Percentiles rank a stretch among this genome's conserved stretches.
Evolutionary conservation across 2,888 invertebrate genomes (phyloP).

Genomic region (Eurytoma californica): DNA sequence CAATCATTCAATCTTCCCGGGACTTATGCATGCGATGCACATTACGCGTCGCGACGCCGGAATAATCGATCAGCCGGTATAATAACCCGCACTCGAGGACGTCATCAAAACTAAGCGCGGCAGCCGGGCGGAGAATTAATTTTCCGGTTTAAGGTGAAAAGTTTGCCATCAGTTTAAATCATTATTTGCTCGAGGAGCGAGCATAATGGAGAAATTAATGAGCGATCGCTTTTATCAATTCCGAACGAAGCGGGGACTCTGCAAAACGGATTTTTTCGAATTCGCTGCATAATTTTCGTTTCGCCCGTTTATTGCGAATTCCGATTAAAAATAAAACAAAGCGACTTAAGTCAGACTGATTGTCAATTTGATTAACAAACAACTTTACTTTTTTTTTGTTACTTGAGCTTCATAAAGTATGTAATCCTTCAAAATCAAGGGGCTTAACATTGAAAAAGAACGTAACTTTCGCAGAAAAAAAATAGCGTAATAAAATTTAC

Average conservation of each 20-base stretch:
- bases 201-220: no score
- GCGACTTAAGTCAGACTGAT: conserved; percentile 49
- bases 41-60: conserved; percentile 4
- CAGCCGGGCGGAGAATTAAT: conserved; percentile 20
- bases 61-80: conserved; percentile 35
- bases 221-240: background rate
- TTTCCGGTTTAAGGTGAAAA: background rate
- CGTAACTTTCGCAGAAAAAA: background rate
- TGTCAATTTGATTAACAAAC: conserved; percentile 19
- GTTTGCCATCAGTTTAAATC: no score
- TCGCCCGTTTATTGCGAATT: no score
- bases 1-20: conserved; percentile 34
- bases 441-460: conserved; percentile 24
- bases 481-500: conserved; percentile 8
- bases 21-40: conserved; percentile 18
- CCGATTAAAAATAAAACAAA: background rate
- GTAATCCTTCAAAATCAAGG: conserved; percentile 32
- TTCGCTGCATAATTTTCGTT: no score
- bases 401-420: background rate
- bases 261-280: no score
- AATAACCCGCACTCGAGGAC: conserved; percentile 7
- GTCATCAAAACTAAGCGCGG: conserved; percentile 18
- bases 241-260: background rate
- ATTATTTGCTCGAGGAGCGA: no score
- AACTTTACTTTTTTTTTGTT: no score